Percentiles rank a stretch among this genome's conserved stretches.
These are phyloP conservation scores for Norana najaformis DNA, from an alignment of 2,888 invertebrate species.

Conservation along the genomic window DNA sequence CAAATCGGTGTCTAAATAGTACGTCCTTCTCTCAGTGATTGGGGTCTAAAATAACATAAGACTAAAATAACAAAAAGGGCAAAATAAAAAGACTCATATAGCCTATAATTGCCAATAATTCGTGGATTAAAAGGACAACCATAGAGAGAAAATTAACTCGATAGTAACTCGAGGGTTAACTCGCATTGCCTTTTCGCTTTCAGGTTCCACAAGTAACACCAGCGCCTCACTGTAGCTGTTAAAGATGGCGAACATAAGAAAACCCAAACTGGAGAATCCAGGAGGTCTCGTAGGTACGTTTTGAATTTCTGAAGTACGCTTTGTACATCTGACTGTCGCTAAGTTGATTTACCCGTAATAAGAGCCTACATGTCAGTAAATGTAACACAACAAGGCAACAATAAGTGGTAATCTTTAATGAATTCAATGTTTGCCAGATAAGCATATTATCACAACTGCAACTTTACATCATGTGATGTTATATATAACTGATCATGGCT, in stretches of 20 bases:
- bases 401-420: not conserved
- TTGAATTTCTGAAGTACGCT: not conserved
- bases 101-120: no score
- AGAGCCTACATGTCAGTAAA: not conserved
- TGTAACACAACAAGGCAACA: not conserved
- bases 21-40: no score
- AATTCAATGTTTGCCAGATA: not conserved
- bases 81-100: no score
- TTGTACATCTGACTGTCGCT: not conserved
- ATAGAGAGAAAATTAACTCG: no score
- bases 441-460: no score
- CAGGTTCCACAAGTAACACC: not conserved
- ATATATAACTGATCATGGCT: not conserved
- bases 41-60: no score
- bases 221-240: not conserved
- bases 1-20: no score
- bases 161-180: no score
- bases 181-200: not conserved
- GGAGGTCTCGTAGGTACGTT: constrained; percentile 14
- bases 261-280: constrained; percentile 14
- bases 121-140: no score
- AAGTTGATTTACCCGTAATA: not conserved
- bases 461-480: not conserved
- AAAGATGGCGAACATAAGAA: not conserved
- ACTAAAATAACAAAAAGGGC: no score